Percentiles rank a stretch among this genome's conserved stretches.
phyloP scores from a whole-genome alignment of 2,113 vertebrate genomes.

The Circaetus cinerascens region DNA sequence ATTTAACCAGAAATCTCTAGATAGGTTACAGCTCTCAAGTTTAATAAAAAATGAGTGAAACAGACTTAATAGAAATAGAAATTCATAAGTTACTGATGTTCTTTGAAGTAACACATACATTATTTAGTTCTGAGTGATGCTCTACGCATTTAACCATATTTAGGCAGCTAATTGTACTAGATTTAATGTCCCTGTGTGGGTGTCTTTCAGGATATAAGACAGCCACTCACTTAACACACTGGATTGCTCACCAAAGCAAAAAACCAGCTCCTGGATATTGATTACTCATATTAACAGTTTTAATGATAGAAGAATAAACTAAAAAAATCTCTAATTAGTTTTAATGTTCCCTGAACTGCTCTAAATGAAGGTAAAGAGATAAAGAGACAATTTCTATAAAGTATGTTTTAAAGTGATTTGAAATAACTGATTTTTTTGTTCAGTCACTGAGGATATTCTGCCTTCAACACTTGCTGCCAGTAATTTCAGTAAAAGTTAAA shows the following conservation, averaged over 20 bases:
- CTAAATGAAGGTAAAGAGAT: neutral
- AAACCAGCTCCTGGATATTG: neutral
- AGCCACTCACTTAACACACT: neutral
- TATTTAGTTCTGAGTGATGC: slow-evolving; percentile 62
- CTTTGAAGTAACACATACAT: slow-evolving; percentile 61
- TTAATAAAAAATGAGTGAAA: slow-evolving; percentile 72
- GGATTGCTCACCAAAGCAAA: neutral
- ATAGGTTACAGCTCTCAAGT: slow-evolving; percentile 70
- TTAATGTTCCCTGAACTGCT: neutral
- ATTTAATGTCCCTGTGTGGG: neutral
- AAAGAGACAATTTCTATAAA: neutral
- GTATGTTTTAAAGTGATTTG: neutral
- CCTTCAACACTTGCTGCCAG: neutral
- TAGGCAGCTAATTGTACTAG: slow-evolving; percentile 27
- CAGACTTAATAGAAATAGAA: slow-evolving; percentile 59
- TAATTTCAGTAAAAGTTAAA: neutral
- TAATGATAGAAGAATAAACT: neutral
- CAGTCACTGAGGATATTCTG: neutral
- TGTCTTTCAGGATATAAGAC: neutral
- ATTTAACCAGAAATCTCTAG: slow-evolving; percentile 69
- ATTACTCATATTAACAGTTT: slow-evolving; percentile 4
- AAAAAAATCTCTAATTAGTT: neutral
- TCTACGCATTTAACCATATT: slow-evolving; percentile 35
- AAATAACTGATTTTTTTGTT: neutral
- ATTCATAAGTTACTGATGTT: slow-evolving; percentile 66